These are phyloP conservation scores for Tachycineta bicolor DNA, from an alignment of 2,113 vertebrate genomes.

Conservation along the genomic window DNA sequence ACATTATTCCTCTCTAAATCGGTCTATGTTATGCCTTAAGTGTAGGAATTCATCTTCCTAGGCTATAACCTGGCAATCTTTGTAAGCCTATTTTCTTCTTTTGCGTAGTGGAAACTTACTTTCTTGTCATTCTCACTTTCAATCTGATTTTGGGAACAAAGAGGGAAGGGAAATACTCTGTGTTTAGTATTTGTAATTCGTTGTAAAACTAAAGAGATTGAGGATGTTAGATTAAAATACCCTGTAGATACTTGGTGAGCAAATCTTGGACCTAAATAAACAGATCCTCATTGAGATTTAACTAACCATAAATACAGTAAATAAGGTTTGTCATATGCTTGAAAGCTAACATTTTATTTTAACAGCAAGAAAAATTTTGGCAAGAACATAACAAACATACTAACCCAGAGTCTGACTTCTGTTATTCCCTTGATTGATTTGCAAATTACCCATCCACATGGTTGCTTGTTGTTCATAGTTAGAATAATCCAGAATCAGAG, in stretches of 20 bases:
- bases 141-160: not conserved
- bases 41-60: conserved; percentile 53
- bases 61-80: conserved; percentile 15
- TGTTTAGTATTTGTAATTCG: not conserved
- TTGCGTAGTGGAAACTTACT: not conserved
- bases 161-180: not conserved
- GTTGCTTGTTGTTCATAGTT: not conserved
- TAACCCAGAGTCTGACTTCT: not conserved
- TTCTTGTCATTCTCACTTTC: not conserved
- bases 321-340: not conserved
- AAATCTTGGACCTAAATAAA: not conserved
- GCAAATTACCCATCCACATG: not conserved
- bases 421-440: not conserved
- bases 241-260: not conserved
- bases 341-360: conserved; percentile 17
- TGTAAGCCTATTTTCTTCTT: conserved; percentile 28
- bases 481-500: not conserved
- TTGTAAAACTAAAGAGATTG: not conserved
- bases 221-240: not conserved
- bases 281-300: not conserved
- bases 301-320: not conserved
- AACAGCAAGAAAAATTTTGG: not conserved
- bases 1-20: not conserved
- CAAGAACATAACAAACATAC: not conserved
- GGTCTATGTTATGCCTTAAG: not conserved